Conservation (phyloP, 2,113 vertebrate genomes). For the Arvicanthis niloticus region DNA sequence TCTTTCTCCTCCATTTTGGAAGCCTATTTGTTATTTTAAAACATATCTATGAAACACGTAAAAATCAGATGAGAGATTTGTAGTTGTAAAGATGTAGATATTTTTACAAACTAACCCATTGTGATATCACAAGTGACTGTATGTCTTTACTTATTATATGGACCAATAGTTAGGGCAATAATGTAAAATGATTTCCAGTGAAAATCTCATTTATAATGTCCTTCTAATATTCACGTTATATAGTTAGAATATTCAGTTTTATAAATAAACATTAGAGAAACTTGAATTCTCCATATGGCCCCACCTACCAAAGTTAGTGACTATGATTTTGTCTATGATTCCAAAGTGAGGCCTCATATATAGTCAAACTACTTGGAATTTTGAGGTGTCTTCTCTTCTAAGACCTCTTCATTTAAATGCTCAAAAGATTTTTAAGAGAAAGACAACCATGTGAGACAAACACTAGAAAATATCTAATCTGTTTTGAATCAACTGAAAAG, state of each 20-base stretch:
- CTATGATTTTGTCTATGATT: neutral
- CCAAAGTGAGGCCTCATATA: neutral
- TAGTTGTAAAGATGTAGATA: neutral
- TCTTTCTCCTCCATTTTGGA: conserved; percentile 16
- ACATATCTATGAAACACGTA: neutral
- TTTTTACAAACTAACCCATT: neutral
- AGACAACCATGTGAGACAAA: conserved; percentile 16
- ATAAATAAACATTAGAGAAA: neutral
- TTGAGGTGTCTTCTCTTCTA: neutral
- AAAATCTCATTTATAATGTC: neutral
- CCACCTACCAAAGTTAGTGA: neutral
- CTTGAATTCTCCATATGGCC: neutral
- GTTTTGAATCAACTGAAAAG: neutral
- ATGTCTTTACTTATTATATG: neutral
- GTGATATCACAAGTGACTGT: neutral
- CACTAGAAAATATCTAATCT: neutral
- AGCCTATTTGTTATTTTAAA: conserved; percentile 2
- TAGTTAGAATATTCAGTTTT: neutral
- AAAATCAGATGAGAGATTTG: neutral
- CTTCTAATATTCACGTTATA: neutral
- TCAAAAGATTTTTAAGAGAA: neutral
- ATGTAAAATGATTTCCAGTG: neutral
- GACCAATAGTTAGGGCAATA: neutral
- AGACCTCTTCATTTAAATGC: neutral
- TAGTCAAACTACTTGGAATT: neutral